Evolutionary conservation across 2,888 invertebrate genomes (phyloP).

Genomic region (Melipona bicolor): DNA sequence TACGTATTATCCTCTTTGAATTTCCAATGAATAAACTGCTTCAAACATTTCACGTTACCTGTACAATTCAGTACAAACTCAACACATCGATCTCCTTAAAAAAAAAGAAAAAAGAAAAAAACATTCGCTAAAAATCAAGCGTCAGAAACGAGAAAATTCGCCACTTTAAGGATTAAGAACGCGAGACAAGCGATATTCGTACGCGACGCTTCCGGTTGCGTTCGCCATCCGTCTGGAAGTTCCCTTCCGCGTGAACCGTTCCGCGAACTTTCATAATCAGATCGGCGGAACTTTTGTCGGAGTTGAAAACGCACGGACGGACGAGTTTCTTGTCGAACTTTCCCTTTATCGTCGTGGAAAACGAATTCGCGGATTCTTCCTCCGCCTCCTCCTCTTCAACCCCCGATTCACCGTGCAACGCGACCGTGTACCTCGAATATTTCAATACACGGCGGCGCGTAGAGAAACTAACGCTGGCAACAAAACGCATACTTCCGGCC

Average conservation of each 20-base stretch:
- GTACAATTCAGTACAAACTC: too few relatives aligned
- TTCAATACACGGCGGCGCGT: slow-evolving; percentile 9
- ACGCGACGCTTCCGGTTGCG: slow-evolving; percentile 35
- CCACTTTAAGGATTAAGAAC: slow-evolving; percentile 41
- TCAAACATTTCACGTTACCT: too few relatives aligned
- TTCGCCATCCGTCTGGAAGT: slow-evolving; percentile 34
- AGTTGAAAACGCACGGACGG: slow-evolving; percentile 36
- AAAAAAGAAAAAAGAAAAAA: too few relatives aligned
- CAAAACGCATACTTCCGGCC: slow-evolving; percentile 22
- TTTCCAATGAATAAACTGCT: too few relatives aligned
- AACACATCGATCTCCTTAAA: too few relatives aligned
- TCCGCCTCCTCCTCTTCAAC: neutral
- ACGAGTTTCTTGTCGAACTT: slow-evolving; percentile 52
- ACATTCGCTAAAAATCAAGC: neutral
- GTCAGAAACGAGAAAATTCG: slow-evolving; percentile 32
- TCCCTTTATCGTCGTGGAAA: slow-evolving; percentile 43
- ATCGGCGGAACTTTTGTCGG: slow-evolving; percentile 41
- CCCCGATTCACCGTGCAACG: neutral
- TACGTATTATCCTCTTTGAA: too few relatives aligned
- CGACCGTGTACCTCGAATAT: neutral
- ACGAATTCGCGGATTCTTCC: slow-evolving; percentile 30
- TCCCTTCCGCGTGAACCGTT: slow-evolving; percentile 51
- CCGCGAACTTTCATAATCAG: slow-evolving; percentile 60
- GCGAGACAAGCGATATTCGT: slow-evolving; percentile 32
- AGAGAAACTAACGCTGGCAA: slow-evolving; percentile 20